Evolutionary conservation across 2,113 vertebrate species (phyloP).

Genomic region (zebrafish (Danio rerio)): DNA sequence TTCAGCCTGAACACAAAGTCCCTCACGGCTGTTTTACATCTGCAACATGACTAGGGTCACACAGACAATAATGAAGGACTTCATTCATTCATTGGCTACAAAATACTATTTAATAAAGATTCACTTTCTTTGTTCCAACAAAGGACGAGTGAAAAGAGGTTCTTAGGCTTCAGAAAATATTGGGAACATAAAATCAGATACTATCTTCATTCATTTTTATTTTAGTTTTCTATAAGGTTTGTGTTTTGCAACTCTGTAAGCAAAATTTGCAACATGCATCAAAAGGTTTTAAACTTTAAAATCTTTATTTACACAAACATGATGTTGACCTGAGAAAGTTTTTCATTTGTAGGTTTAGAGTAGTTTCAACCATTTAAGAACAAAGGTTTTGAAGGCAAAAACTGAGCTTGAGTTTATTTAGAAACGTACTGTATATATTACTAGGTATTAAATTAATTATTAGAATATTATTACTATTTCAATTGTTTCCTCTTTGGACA

Average conservation of each 20-base stretch:
- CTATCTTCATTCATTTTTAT: neutral
- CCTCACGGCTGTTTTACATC: slow-evolving; percentile 31
- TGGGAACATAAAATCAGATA: neutral
- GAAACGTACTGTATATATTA: no score
- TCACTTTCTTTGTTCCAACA: neutral
- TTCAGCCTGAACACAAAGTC: neutral
- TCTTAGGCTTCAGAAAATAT: neutral
- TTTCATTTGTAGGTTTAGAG: no score
- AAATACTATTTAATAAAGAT: neutral
- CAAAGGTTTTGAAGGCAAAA: no score
- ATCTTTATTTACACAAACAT: neutral
- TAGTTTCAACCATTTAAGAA: no score
- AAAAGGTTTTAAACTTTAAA: neutral
- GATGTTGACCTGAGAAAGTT: no score
- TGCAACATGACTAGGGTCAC: slow-evolving; percentile 27
- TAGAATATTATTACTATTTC: no score
- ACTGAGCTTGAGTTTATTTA: no score
- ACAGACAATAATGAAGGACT: neutral
- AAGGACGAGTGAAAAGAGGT: neutral
- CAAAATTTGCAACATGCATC: neutral
- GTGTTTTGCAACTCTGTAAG: neutral
- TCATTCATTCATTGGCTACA: neutral
- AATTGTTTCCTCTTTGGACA: no score
- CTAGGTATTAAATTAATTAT: no score
- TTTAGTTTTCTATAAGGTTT: neutral